A percentile compares a stretch with the other conserved stretches of the same genome.
phyloP scores from a whole-genome alignment of 1,140 invertebrate species.

The Choristoneura fumiferana region DNA sequence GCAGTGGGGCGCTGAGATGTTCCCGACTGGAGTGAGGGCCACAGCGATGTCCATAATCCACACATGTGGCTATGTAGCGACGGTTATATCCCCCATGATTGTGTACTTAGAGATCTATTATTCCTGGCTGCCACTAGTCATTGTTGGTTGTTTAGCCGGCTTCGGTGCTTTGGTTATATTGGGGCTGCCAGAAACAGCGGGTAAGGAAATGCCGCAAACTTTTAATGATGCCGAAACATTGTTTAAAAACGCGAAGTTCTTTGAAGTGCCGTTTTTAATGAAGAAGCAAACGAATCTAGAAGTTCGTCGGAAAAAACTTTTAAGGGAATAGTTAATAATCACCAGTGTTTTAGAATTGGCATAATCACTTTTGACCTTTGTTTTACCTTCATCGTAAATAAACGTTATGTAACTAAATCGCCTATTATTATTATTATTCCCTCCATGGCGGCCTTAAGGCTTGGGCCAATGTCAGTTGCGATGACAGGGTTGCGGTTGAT shows the following conservation, averaged over 20 bases:
- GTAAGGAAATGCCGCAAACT: slow-evolving; percentile 85
- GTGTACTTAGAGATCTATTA: slow-evolving; percentile 15
- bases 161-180: slow-evolving; percentile 82
- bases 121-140: slow-evolving; percentile 81
- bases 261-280: background rate
- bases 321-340: too few relatives aligned
- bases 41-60: slow-evolving; percentile 79
- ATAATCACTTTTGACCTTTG: background rate
- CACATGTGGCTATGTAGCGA: slow-evolving; percentile 57
- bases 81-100: slow-evolving; percentile 14
- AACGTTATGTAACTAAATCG: too few relatives aligned
- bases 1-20: slow-evolving; percentile 19
- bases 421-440: too few relatives aligned
- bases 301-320: too few relatives aligned
- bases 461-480: too few relatives aligned
- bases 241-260: slow-evolving; percentile 27
- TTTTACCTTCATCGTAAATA: too few relatives aligned
- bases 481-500: too few relatives aligned
- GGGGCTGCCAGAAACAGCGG: slow-evolving; percentile 86
- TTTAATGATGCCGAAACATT: slow-evolving; percentile 83
- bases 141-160: slow-evolving; percentile 84
- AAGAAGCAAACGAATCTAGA: background rate
- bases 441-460: too few relatives aligned
- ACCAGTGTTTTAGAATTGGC: background rate
- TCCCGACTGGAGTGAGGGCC: slow-evolving; percentile 81